Conservation (phyloP, 1,140 invertebrate species). For the Macrostomum lignano region DNA sequence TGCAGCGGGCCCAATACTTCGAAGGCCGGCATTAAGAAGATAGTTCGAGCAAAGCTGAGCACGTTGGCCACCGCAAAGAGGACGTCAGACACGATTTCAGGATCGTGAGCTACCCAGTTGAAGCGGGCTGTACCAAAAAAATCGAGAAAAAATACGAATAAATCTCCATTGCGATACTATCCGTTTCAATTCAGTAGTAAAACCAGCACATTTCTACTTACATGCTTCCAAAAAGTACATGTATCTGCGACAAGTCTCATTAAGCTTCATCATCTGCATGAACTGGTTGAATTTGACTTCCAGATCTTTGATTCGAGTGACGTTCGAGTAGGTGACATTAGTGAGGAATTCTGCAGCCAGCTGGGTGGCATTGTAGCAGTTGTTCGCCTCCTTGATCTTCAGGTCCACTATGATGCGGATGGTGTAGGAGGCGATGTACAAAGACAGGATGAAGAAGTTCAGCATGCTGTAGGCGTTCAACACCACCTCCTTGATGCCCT, state of each 20-base stretch:
- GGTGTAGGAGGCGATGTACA: conserved; percentile 25
- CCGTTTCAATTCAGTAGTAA: too few species aligned
- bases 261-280: too few species aligned
- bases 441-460: conserved; percentile 21
- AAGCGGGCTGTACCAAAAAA: conserved; percentile 21
- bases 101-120: conserved; percentile 22
- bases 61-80: conserved; percentile 27
- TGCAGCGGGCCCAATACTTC: conserved; percentile 26
- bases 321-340: too few species aligned
- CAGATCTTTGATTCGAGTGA: too few species aligned
- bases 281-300: too few species aligned
- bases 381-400: conserved; percentile 9
- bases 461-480: conserved; percentile 25
- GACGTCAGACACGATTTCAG: conserved; percentile 26
- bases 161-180: too few species aligned
- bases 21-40: conserved; percentile 27
- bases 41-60: conserved; percentile 24
- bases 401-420: conserved; percentile 14
- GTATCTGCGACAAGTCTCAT: too few species aligned
- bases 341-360: too few species aligned
- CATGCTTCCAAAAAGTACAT: too few species aligned
- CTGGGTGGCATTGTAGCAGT: too few species aligned
- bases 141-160: too few species aligned
- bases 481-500: conserved; percentile 20
- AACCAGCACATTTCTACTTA: too few species aligned